Conservation (phyloP, 1,140 invertebrate species). For the Andricus grossulariae region DNA sequence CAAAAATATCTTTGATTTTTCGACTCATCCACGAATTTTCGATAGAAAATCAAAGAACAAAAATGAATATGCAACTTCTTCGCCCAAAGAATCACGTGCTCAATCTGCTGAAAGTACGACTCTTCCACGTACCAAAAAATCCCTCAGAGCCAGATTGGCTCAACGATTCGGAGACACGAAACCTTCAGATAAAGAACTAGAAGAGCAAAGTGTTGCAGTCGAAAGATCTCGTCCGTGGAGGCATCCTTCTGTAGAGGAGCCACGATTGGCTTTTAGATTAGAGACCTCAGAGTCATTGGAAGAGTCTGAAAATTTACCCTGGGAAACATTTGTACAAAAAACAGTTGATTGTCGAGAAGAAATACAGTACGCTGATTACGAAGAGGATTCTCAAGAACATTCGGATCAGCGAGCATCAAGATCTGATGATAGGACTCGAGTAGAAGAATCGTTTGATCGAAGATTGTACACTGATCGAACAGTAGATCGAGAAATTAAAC, state of each 20-base stretch:
- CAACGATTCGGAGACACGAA: constrained; percentile 72
- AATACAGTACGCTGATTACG: constrained; percentile 57
- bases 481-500: background rate
- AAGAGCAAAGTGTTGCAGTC: constrained; percentile 43
- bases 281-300: constrained; percentile 48
- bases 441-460: constrained; percentile 48
- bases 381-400: constrained; percentile 50
- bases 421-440: constrained; percentile 35
- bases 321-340: constrained; percentile 57
- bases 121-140: constrained; percentile 71
- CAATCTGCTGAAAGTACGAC: constrained; percentile 75
- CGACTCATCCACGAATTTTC: constrained; percentile 86
- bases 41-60: constrained; percentile 77
- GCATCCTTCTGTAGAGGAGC: constrained; percentile 73
- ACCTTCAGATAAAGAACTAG: constrained; percentile 67
- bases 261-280: constrained; percentile 60
- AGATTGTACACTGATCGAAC: constrained; percentile 53
- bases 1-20: constrained; percentile 83
- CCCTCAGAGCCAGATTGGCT: constrained; percentile 74
- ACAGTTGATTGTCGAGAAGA: constrained; percentile 36
- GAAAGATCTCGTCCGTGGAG: constrained; percentile 72
- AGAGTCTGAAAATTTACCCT: constrained; percentile 54
- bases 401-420: constrained; percentile 36
- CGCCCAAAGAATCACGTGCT: constrained; percentile 66
- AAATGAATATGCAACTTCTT: constrained; percentile 67